Conservation (phyloP, 2,113 vertebrate genomes). For the Cottus gobio region DNA sequence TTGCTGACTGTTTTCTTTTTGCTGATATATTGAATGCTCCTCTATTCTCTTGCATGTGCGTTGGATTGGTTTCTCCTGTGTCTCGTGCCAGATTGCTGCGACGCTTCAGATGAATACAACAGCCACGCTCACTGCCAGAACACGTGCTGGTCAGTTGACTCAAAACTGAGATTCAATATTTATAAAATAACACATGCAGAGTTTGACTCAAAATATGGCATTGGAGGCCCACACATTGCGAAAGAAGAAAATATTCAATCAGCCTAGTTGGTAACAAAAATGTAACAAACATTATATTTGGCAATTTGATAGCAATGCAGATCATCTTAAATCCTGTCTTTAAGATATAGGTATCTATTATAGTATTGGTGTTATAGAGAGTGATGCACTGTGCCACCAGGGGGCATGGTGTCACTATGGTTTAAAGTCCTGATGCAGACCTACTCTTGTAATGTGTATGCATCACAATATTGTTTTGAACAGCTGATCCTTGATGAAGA, state of each 20-base stretch:
- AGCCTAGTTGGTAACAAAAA: not conserved
- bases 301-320: not conserved
- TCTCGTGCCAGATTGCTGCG: constrained; percentile 79
- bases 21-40: constrained; percentile 35
- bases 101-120: constrained; percentile 81
- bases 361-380: constrained; percentile 2
- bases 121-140: constrained; percentile 77
- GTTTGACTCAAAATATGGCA: constrained; percentile 11
- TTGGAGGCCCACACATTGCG: not conserved
- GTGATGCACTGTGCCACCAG: constrained; percentile 68
- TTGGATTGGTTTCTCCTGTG: constrained; percentile 48
- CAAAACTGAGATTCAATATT: constrained; percentile 46
- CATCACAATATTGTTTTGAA: constrained; percentile 33
- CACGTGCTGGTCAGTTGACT: constrained; percentile 79
- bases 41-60: constrained; percentile 49
- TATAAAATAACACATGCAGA: constrained; percentile 45
- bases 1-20: not conserved
- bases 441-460: constrained; percentile 3
- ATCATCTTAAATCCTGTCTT: not conserved
- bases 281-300: not conserved
- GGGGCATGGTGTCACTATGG: constrained; percentile 71
- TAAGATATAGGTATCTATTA: not conserved
- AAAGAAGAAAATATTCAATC: not conserved
- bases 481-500: constrained; percentile 39
- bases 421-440: constrained; percentile 30